Conservation (phyloP, 2,113 vertebrate genomes). For the Rhabdornis inornatus region DNA sequence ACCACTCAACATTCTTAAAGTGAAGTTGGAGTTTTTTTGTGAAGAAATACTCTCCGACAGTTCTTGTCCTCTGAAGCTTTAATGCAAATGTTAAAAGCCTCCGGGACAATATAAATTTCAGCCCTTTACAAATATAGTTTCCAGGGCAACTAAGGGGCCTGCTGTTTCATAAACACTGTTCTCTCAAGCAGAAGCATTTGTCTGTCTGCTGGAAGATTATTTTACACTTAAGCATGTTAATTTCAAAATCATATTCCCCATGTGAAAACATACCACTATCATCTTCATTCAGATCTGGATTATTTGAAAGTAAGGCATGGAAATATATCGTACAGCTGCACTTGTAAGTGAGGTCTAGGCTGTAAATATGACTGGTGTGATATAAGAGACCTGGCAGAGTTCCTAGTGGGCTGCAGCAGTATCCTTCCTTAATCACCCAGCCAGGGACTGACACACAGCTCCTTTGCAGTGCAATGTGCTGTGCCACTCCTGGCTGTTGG, state of each 20-base stretch:
- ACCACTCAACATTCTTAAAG: background rate
- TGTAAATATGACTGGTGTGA: background rate
- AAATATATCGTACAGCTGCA: background rate
- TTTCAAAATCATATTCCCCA: background rate
- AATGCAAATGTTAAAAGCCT: constrained; percentile 35
- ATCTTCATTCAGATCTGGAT: background rate
- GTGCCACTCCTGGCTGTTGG: background rate
- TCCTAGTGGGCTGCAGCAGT: background rate
- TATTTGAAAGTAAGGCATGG: background rate
- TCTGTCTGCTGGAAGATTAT: background rate
- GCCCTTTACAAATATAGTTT: constrained; percentile 21
- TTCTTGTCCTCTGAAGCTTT: background rate
- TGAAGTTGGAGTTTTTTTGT: background rate
- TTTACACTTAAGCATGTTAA: background rate
- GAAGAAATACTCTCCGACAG: background rate
- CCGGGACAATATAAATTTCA: background rate
- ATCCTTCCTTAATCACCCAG: background rate
- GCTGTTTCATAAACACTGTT: background rate
- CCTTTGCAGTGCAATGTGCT: background rate
- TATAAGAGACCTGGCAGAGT: background rate
- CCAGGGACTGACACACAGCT: background rate
- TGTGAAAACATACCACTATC: background rate
- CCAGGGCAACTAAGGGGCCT: constrained; percentile 16
- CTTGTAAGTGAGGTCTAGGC: background rate
- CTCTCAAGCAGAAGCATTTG: background rate